These are phyloP conservation scores for Jacana jacana DNA, from an alignment of 2,113 vertebrate genomes.

Conservation along the genomic window DNA sequence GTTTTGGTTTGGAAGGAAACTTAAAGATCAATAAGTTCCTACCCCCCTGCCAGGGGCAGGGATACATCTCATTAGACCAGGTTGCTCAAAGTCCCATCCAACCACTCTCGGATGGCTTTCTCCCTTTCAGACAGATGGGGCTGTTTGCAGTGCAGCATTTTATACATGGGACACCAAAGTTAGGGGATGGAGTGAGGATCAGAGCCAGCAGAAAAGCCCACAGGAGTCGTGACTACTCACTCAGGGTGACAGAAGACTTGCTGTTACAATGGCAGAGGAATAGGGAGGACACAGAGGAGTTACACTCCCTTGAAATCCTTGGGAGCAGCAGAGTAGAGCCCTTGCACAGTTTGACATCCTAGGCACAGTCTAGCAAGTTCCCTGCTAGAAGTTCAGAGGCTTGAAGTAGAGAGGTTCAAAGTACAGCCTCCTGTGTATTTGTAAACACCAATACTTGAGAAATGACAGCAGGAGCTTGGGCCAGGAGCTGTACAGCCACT, in stretches of 20 bases:
- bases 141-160: not conserved
- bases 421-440: not conserved
- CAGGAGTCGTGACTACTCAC: not conserved
- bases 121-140: not conserved
- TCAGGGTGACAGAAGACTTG: not conserved
- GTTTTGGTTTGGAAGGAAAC: not conserved
- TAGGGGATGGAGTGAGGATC: not conserved
- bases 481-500: not conserved
- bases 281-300: not conserved
- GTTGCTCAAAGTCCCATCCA: not conserved
- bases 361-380: not conserved
- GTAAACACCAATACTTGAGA: not conserved
- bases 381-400: not conserved
- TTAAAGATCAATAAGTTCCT: not conserved
- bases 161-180: fast-evolving
- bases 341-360: not conserved
- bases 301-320: not conserved
- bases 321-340: not conserved
- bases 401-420: not conserved
- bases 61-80: not conserved
- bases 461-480: not conserved
- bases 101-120: not conserved
- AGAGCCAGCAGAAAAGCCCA: not conserved
- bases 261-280: not conserved
- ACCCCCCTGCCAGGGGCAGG: not conserved